These are phyloP conservation scores for Pecten maximus DNA, from an alignment of 2,888 invertebrate genomes.

Conservation along the genomic window DNA sequence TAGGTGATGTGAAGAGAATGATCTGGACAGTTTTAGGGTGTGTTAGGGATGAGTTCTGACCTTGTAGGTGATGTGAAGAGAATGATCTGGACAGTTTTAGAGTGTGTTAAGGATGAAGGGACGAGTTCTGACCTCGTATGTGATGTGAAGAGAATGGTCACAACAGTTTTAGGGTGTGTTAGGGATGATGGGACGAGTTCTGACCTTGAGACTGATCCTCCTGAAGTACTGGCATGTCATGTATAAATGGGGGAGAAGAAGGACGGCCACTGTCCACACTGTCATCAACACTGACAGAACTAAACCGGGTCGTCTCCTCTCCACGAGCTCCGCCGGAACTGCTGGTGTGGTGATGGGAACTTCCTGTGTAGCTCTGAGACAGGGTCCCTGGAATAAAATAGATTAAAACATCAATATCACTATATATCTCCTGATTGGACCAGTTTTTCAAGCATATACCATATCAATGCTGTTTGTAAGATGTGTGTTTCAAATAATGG, in stretches of 20 bases:
- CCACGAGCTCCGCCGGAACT: slow-evolving; percentile 21
- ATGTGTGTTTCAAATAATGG: too few relatives aligned
- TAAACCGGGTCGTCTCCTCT: slow-evolving; percentile 5
- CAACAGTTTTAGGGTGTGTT: neutral
- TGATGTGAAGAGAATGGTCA: neutral
- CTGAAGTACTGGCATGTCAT: slow-evolving; percentile 64
- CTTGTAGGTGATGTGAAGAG: too few relatives aligned
- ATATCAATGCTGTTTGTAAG: too few relatives aligned
- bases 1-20: neutral
- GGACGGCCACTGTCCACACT: slow-evolving; percentile 71
- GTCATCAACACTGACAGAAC: slow-evolving; percentile 59
- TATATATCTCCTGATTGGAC: neutral
- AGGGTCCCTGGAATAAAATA: neutral
- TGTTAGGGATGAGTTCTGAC: neutral
- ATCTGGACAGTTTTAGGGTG: neutral
- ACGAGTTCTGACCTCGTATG: too few relatives aligned
- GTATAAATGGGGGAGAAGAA: slow-evolving; percentile 59
- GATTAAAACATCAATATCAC: neutral
- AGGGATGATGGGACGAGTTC: neutral
- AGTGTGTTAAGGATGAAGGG: too few relatives aligned
- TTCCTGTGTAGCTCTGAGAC: slow-evolving; percentile 43
- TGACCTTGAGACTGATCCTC: slow-evolving; percentile 48
- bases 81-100: too few relatives aligned
- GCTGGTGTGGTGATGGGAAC: slow-evolving; percentile 27
- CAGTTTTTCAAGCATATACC: too few relatives aligned